Conservation (phyloP, 2,888 invertebrate species). For the Phytoseiulus persimilis region DNA sequence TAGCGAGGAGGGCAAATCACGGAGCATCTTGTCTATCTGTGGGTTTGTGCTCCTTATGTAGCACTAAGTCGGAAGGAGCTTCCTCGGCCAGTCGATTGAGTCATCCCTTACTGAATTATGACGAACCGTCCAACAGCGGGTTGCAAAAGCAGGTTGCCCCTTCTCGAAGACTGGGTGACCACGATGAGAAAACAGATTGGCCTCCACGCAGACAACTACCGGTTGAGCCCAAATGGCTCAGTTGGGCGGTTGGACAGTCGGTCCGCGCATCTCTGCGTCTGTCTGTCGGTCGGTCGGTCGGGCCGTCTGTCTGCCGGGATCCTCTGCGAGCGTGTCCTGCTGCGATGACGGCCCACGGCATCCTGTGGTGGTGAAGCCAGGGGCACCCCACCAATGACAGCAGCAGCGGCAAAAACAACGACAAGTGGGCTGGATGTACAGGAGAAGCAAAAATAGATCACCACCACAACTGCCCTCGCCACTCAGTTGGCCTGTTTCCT, state of each 20-base stretch:
- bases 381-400: constrained; percentile 5
- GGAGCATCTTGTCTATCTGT: neutral
- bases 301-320: neutral
- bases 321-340: neutral
- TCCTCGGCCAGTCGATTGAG: neutral
- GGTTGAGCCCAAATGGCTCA: neutral
- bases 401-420: neutral
- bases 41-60: neutral
- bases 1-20: too few relatives aligned
- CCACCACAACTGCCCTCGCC: neutral
- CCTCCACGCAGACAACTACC: neutral
- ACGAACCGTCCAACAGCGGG: neutral
- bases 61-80: neutral
- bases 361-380: neutral
- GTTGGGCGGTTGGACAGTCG: neutral
- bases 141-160: neutral
- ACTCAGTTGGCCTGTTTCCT: neutral
- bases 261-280: neutral
- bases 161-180: neutral
- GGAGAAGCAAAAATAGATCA: neutral
- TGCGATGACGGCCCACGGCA: neutral
- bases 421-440: neutral
- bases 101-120: neutral
- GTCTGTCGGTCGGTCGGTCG: neutral
- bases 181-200: neutral